phyloP scores from a whole-genome alignment of 2,113 vertebrate genomes.

The Tricholaema leucomelas region DNA sequence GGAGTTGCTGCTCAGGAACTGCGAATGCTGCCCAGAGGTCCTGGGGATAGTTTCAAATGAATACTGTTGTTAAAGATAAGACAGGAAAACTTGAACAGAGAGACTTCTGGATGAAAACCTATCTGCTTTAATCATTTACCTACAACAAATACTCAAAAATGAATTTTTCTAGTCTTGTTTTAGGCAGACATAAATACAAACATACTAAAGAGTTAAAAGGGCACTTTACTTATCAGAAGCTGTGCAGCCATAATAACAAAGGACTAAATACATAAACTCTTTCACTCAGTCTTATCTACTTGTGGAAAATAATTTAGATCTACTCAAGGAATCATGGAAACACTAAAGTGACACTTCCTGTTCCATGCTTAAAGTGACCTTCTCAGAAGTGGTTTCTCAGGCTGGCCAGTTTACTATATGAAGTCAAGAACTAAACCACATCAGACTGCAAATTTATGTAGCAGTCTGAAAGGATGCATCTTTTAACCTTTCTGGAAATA shows the following conservation, averaged over 20 bases:
- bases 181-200: neutral
- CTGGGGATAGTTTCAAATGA: neutral
- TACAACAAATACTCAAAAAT: neutral
- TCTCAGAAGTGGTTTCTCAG: neutral
- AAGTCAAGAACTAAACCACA: neutral
- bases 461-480: neutral
- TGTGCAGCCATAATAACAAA: neutral
- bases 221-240: neutral
- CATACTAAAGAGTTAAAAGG: fast-evolving
- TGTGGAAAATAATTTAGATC: neutral
- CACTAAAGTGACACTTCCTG: neutral
- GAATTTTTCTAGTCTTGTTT: neutral
- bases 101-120: neutral
- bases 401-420: neutral
- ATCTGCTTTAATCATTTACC: neutral
- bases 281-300: neutral
- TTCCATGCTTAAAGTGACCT: neutral
- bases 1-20: neutral
- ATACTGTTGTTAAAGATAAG: neutral
- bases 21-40: neutral
- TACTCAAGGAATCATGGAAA: neutral
- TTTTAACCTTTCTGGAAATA: neutral
- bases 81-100: neutral
- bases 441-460: neutral
- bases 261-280: neutral